phyloP scores from a whole-genome alignment of 2,113 vertebrate species.

The Aspiorhynchus laticeps region DNA sequence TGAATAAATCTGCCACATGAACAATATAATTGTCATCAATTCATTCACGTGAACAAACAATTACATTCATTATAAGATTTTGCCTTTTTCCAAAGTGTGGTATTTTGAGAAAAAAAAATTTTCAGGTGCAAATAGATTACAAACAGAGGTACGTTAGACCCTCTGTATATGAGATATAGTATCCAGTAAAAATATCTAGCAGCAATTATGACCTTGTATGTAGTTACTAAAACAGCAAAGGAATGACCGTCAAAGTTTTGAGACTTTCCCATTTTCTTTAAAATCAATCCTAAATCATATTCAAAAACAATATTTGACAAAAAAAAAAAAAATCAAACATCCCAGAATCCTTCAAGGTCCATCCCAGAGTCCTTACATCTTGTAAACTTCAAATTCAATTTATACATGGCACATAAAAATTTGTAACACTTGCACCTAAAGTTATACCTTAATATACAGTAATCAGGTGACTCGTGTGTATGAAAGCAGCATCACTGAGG shows the following conservation, averaged over 20 bases:
- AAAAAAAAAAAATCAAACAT: too few species aligned
- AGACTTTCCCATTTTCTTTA: neutral
- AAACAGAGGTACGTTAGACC: neutral
- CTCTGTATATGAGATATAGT: neutral
- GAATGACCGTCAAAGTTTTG: constrained; percentile 33
- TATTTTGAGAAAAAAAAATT: neutral
- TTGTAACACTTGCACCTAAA: neutral
- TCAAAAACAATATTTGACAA: neutral
- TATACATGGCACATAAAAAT: constrained; percentile 5
- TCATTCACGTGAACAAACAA: constrained; percentile 11
- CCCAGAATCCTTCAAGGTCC: neutral
- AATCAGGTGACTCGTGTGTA: neutral
- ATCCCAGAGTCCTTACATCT: neutral
- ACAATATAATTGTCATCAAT: neutral
- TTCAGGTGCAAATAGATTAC: neutral
- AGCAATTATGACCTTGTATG: constrained; percentile 10
- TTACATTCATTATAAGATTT: neutral
- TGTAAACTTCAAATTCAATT: constrained; percentile 31
- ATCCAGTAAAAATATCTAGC: constrained; percentile 24
- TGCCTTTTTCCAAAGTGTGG: neutral
- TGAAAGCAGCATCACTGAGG: constrained; percentile 24
- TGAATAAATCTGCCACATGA: constrained; percentile 19
- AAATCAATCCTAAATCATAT: neutral
- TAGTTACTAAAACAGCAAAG: constrained; percentile 10
- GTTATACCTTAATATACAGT: neutral